Evolutionary conservation across 2,888 invertebrate species (phyloP).

Genomic region (Dynastes grantii): DNA sequence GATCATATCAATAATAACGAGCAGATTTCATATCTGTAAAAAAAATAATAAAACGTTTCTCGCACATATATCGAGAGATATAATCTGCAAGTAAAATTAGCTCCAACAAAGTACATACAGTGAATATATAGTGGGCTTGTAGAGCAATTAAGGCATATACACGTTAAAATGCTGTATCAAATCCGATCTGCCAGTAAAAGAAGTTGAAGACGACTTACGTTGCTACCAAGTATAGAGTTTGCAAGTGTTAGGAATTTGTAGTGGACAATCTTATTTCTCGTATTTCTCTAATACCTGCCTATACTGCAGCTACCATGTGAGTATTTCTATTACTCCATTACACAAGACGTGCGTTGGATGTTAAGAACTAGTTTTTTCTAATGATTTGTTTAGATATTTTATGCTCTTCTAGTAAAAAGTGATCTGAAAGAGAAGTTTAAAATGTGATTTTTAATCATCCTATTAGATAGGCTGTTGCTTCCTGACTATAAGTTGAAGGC

Average conservation of each 20-base stretch:
- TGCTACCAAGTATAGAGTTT: background rate
- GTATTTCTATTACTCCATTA: slow-evolving; percentile 28
- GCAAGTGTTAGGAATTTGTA: slow-evolving; percentile 13
- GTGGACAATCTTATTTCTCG: background rate
- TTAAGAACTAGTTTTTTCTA: background rate
- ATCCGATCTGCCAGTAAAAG: background rate
- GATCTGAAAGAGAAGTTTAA: too few species aligned
- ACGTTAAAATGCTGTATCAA: slow-evolving; percentile 27
- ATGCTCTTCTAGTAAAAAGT: background rate
- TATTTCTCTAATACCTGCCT: background rate
- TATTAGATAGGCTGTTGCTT: too few species aligned
- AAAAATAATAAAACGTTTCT: too few species aligned
- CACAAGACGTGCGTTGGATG: slow-evolving; percentile 1
- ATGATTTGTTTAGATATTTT: background rate
- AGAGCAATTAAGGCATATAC: slow-evolving; percentile 20
- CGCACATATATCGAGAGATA: too few species aligned
- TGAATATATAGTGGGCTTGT: background rate
- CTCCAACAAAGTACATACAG: background rate
- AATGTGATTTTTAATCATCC: too few species aligned
- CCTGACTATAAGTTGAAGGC: too few species aligned
- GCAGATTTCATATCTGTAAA: too few species aligned
- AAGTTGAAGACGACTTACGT: background rate
- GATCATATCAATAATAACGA: too few species aligned
- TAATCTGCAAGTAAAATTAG: slow-evolving; percentile 13
- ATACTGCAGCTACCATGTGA: background rate